Conservation (phyloP, 2,797 vertebrate genomes). For the Diplodus sargus region DNA sequence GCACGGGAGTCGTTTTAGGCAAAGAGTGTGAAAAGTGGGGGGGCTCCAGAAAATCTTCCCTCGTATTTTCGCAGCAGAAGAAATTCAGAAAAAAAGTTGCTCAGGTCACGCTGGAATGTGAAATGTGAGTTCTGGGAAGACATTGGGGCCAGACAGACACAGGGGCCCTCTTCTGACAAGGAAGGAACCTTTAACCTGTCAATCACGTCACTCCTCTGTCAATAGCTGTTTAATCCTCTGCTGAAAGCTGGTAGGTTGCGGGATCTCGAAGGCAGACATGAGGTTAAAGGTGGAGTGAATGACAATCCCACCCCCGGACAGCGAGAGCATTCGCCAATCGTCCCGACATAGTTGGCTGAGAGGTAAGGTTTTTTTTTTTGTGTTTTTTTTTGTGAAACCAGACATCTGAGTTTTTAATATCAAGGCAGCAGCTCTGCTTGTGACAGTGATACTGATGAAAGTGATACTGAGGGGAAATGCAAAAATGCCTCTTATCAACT, state of each 20-base stretch:
- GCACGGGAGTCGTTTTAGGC: constrained; percentile 48
- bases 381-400: constrained; percentile 40
- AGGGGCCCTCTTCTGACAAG: constrained; percentile 62
- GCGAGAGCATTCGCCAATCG: constrained; percentile 28
- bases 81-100: constrained; percentile 62
- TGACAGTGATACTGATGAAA: constrained; percentile 59
- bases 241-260: constrained; percentile 70
- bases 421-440: constrained; percentile 28
- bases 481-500: constrained; percentile 56
- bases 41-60: constrained; percentile 24
- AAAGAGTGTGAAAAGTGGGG: constrained; percentile 35
- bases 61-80: constrained; percentile 50
- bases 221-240: constrained; percentile 77
- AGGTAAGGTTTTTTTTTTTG: constrained; percentile 65
- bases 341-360: constrained; percentile 46
- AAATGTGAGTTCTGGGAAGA: constrained; percentile 74
- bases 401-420: constrained; percentile 52
- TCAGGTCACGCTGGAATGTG: constrained; percentile 70
- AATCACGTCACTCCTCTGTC: constrained; percentile 79
- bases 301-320: constrained; percentile 30
- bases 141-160: constrained; percentile 55
- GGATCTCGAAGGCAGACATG: constrained; percentile 51
- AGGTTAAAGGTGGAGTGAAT: constrained; percentile 68
- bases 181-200: constrained; percentile 75
- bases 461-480: constrained; percentile 52